Conservation (phyloP, 2,797 vertebrate species). For the Tinamus major region DNA sequence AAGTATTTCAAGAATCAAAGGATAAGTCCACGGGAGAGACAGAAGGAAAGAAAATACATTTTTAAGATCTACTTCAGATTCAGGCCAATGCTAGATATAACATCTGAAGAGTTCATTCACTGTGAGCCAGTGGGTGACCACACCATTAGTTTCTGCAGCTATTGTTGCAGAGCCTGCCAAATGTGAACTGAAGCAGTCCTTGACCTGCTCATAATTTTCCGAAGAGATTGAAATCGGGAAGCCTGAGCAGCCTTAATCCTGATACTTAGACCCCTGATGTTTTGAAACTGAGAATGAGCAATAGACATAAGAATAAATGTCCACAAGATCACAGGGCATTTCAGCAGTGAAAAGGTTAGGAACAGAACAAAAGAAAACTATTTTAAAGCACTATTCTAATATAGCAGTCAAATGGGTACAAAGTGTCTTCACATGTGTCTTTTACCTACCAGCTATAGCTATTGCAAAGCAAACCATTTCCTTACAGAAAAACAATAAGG, state of each 20-base stretch:
- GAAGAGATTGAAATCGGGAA: not conserved
- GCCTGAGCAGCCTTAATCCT: not conserved
- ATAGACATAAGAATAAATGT: not conserved
- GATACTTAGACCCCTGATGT: not conserved
- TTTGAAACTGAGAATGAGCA: not conserved
- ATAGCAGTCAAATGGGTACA: not conserved
- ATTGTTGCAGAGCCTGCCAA: not conserved
- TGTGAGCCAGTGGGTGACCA: accelerated
- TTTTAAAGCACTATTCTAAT: not conserved
- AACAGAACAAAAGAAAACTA: not conserved
- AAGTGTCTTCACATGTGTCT: not conserved
- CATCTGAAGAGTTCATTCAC: not conserved
- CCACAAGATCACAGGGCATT: not conserved
- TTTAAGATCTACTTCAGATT: not conserved
- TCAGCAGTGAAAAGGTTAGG: not conserved
- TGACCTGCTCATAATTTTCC: not conserved
- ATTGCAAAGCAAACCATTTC: not conserved
- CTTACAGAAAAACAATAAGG: not conserved
- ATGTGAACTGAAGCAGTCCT: not conserved
- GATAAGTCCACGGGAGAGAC: not conserved
- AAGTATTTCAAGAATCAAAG: not conserved
- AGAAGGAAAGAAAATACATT: not conserved
- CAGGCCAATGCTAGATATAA: not conserved
- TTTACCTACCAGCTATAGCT: not conserved
- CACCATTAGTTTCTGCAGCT: not conserved